Evolutionary conservation across 2,888 invertebrate genomes (phyloP).

Genomic region (Prosopocoilus inquinatus): DNA sequence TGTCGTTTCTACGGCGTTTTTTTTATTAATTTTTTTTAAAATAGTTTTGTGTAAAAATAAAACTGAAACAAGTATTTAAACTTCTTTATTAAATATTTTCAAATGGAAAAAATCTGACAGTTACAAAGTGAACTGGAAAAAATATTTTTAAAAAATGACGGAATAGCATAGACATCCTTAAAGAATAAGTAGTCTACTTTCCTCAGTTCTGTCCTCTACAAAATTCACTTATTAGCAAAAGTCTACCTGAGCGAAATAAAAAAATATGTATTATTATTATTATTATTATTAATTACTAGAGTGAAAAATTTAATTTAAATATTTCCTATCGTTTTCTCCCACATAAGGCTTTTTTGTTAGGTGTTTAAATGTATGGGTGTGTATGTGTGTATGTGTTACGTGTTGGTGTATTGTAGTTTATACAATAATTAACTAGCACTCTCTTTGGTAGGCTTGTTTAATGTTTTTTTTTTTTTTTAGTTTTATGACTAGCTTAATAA

Average conservation of each 20-base stretch:
- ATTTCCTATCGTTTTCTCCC: conserved; percentile 4
- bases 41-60: no score
- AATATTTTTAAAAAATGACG: no score
- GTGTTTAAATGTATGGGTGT: conserved; percentile 11
- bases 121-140: no score
- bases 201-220: no score
- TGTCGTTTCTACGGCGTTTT: no score
- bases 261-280: conserved; percentile 36
- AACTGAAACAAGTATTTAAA: no score
- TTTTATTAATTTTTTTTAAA: no score
- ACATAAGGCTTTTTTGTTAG: conserved; percentile 15
- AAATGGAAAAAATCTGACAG: no score
- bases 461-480: conserved; percentile 23
- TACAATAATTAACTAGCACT: conserved; percentile 24
- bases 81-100: no score
- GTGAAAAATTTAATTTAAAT: conserved; percentile 7
- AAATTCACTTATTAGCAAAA: conserved; percentile 16
- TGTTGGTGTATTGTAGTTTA: conserved; percentile 22
- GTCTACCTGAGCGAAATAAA: conserved; percentile 39
- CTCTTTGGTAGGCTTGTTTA: conserved; percentile 33
- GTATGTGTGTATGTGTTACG: conserved; percentile 25
- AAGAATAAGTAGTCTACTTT: no score
- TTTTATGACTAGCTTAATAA: conserved; percentile 37
- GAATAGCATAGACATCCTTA: no score
- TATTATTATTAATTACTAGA: conserved; percentile 1